These are phyloP conservation scores for Trissolcus japonicus DNA, from an alignment of 2,888 invertebrate genomes.

Conservation along the genomic window DNA sequence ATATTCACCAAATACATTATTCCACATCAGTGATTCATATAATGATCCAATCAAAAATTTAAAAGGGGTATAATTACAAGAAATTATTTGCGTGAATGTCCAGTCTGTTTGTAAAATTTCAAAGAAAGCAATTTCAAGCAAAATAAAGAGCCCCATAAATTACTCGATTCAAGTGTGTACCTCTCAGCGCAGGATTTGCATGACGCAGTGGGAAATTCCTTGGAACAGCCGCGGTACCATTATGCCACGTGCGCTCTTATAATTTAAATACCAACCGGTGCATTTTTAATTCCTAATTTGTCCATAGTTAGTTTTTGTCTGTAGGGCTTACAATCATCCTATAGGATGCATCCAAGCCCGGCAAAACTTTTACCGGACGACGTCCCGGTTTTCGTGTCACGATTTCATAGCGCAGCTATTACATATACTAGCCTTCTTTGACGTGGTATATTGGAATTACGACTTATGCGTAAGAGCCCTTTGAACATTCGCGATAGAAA, in stretches of 20 bases:
- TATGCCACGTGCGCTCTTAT: slow-evolving; percentile 31
- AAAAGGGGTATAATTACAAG: background rate
- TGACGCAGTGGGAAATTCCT: slow-evolving; percentile 24
- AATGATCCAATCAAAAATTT: background rate
- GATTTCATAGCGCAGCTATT: no score
- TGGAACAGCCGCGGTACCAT: slow-evolving; percentile 28
- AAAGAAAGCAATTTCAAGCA: slow-evolving; percentile 14
- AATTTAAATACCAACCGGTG: slow-evolving; percentile 44
- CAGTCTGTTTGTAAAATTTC: slow-evolving; percentile 2
- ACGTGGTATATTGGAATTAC: no score
- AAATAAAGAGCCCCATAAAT: slow-evolving; percentile 28
- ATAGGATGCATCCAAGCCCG: background rate
- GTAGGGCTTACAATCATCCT: slow-evolving; percentile 25
- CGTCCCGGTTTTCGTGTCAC: no score
- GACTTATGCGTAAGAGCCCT: no score
- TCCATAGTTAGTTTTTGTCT: slow-evolving; percentile 24
- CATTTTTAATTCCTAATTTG: slow-evolving; percentile 58
- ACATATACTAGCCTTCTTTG: no score
- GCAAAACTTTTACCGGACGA: slow-evolving; percentile 21
- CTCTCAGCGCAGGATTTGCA: slow-evolving; percentile 19
- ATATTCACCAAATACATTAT: no score
- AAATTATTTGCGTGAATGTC: background rate
- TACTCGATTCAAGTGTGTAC: slow-evolving; percentile 14
- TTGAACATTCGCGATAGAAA: no score
- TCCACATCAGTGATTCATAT: background rate